Conservation (phyloP, 1,140 invertebrate genomes). For the Drosophila nannoptera region DNA sequence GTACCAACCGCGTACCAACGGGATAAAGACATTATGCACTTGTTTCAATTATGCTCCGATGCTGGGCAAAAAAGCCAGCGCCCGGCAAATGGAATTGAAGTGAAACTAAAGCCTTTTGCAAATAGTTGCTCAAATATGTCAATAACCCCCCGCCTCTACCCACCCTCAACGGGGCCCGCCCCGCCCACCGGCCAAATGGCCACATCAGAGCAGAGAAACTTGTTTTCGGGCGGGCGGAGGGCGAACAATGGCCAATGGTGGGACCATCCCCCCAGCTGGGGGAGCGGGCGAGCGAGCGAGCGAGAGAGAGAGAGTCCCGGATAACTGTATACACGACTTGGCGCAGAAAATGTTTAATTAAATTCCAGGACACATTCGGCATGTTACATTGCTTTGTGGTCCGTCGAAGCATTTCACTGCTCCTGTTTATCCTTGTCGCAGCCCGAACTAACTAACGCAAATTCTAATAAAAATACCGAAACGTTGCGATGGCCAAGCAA, state of each 20-base stretch:
- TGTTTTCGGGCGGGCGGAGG: background rate
- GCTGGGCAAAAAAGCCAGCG: background rate
- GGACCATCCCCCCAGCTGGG: background rate
- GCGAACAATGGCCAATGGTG: background rate
- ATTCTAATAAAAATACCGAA: conserved; percentile 75
- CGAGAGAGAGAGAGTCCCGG: background rate
- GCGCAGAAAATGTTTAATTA: conserved; percentile 77
- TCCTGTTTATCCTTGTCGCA: conserved; percentile 29
- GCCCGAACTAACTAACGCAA: conserved; percentile 60
- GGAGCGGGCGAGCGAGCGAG: background rate
- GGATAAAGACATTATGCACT: conserved; percentile 73
- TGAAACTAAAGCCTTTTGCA: conserved; percentile 76
- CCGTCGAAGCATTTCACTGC: conserved; percentile 33
- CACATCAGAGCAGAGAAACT: conserved; percentile 7
- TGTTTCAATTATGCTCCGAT: conserved; percentile 68
- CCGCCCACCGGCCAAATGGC: background rate
- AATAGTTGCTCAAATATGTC: conserved; percentile 77
- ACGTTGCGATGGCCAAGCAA: conserved; percentile 72
- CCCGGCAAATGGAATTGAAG: conserved; percentile 57
- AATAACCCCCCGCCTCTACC: conserved; percentile 67
- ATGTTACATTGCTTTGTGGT: conserved; percentile 67
- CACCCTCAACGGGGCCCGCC: background rate
- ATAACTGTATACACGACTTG: conserved; percentile 67
- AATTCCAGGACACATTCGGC: conserved; percentile 76
- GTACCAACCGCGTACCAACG: conserved; percentile 13